Base-by-base conservation (phyloP, 1,140 invertebrate genomes). In the Protaetia brevitarsis region DNA sequence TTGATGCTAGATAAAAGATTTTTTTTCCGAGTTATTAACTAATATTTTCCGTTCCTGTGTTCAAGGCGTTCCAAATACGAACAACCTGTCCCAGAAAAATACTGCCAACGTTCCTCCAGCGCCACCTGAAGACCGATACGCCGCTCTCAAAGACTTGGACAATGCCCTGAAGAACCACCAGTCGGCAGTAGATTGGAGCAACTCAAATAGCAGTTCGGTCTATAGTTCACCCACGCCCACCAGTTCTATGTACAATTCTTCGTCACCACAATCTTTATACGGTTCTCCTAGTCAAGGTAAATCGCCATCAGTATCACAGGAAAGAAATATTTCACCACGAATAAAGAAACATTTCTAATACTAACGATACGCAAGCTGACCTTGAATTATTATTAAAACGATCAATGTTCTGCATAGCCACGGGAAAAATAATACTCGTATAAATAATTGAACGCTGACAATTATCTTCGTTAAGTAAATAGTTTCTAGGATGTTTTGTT, bases 131-230 rank as follows among this genome's bases (percentile, higher is more conserved):
- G 91, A 93, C 78, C 84, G 88, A 70, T 93, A 93, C 77, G 90
- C 91, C 45, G 90, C 91, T 16, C 81, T 93, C 1, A 92, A 92
- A 79, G 90, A 93, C 79, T 81, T 93, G 56, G 91, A 93, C 66
- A 78, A 77, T 56, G 77, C 75, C 56, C 65, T 77, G 26, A 77
- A 76, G 56, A 65, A 64, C 8, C n/a, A n/a, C n/a, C 73, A 79
- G 69, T 71, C 68, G 29, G 41, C 68, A 19, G 19, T 76, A 28
- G 75, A 76, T 62, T 76, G 75, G 75, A 72, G 59, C 36, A 62
- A 31, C 36, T 78, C 77, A 4, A 77, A 71, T 66, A 71, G 73
- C 31, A n/a, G n/a, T 19, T 77, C 76, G 30, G 57, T 76, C n/a
- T 78, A 78, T 66, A 77, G 76, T 69, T 77, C 77, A 10, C 73